These are phyloP conservation scores for Apistogramma diplotaenia DNA, from an alignment of 2,113 vertebrate genomes.

Conservation along the genomic window DNA sequence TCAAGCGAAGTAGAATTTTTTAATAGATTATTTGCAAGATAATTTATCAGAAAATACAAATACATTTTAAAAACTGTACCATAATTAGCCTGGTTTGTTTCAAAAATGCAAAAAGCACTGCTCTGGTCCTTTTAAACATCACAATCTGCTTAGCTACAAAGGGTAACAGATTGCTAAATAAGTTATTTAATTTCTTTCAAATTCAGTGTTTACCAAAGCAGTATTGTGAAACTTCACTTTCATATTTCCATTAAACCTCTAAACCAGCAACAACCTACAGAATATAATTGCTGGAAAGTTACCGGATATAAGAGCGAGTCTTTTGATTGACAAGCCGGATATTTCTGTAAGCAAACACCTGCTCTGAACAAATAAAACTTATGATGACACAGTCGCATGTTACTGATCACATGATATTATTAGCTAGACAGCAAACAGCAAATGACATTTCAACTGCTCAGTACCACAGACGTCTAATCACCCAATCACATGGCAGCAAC, in stretches of 20 bases:
- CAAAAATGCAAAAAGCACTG: background rate
- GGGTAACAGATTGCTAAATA: background rate
- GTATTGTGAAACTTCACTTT: background rate
- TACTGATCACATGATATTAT: background rate
- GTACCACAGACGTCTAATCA: background rate
- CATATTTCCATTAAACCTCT: background rate
- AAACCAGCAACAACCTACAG: background rate
- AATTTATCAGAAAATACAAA: background rate
- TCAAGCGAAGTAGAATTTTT: no score
- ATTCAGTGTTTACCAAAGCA: background rate
- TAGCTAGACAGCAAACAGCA: background rate
- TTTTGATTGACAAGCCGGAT: constrained; percentile 19
- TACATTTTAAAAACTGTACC: background rate
- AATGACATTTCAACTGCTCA: background rate
- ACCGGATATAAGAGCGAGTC: background rate
- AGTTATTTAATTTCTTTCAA: background rate
- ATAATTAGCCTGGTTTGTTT: background rate
- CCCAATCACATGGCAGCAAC: background rate
- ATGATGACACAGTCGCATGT: background rate
- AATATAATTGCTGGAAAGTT: background rate
- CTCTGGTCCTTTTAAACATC: background rate
- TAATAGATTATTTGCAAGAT: background rate
- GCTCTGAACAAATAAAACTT: constrained; percentile 17
- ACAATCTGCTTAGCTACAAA: background rate
- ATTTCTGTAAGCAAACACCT: background rate